A percentile compares a stretch with the other conserved stretches of the same genome.
phyloP scores from a whole-genome alignment of 2,888 invertebrate species.

The Ophonus ardosiacus region DNA sequence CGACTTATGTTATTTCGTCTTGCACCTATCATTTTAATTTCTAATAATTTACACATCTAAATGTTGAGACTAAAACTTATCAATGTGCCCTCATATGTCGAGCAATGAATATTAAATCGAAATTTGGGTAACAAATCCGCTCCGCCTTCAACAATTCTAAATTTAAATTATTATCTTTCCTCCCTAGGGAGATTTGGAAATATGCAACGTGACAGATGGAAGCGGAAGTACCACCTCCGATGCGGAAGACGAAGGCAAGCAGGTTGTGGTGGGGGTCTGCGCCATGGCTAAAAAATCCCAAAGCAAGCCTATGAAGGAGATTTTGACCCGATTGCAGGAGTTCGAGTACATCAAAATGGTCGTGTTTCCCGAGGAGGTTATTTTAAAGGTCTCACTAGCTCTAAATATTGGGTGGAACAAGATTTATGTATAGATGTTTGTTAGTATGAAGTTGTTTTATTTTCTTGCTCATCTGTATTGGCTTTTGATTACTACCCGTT shows the following conservation, averaged over 20 bases:
- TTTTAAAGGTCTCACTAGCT: slow-evolving; percentile 84
- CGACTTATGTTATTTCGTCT: no score
- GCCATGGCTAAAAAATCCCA: slow-evolving; percentile 99
- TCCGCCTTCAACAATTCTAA: no score
- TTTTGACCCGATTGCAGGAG: slow-evolving; percentile 95
- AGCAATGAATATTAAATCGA: no score
- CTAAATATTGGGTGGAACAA: slow-evolving; percentile 64
- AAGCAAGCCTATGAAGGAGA: slow-evolving; percentile 99
- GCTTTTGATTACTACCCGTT: slow-evolving; percentile 17
- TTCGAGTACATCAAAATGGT: slow-evolving; percentile 97
- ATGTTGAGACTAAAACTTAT: no score
- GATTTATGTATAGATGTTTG: slow-evolving; percentile 59
- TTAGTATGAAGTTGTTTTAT: slow-evolving; percentile 55
- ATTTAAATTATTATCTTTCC: no score
- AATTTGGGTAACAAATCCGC: no score
- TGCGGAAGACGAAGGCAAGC: slow-evolving; percentile 80
- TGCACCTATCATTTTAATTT: no score
- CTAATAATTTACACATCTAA: no score
- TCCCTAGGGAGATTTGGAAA: slow-evolving; percentile 86
- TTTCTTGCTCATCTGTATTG: slow-evolving; percentile 49
- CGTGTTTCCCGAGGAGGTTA: slow-evolving; percentile 97
- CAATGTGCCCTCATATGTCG: no score
- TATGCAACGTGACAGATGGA: slow-evolving; percentile 81
- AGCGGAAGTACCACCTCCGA: slow-evolving; percentile 74
- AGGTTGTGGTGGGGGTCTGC: slow-evolving; percentile 98